phyloP scores from a whole-genome alignment of 2,888 invertebrate species.

The Idaea biselata region DNA sequence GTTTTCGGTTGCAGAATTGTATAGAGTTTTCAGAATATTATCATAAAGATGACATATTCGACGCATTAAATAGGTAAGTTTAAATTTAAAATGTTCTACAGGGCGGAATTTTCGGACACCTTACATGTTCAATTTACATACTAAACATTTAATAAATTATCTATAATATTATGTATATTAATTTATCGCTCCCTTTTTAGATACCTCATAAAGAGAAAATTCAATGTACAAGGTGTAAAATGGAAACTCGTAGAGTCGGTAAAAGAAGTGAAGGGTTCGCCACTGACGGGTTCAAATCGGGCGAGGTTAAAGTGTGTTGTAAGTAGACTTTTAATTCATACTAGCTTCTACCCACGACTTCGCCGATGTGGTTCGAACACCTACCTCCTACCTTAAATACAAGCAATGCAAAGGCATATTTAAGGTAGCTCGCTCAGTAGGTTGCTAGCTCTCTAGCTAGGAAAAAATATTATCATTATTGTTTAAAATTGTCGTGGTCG shows the following conservation, averaged over 20 bases:
- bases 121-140: too few relatives aligned
- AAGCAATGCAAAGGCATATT: too few relatives aligned
- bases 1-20: slow-evolving; percentile 65
- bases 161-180: not conserved
- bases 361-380: too few relatives aligned
- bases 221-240: not conserved
- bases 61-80: slow-evolving; percentile 67
- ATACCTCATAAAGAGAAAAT: not conserved
- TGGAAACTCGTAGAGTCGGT: not conserved
- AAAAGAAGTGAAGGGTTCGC: not conserved
- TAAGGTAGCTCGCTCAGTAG: too few relatives aligned
- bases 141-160: too few relatives aligned
- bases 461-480: too few relatives aligned
- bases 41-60: slow-evolving; percentile 47
- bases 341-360: too few relatives aligned
- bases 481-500: too few relatives aligned
- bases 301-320: not conserved
- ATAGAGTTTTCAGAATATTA: slow-evolving; percentile 52
- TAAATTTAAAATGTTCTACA: not conserved
- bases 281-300: not conserved
- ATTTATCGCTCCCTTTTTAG: not conserved
- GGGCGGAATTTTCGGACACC: too few relatives aligned
- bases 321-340: not conserved
- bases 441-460: too few relatives aligned
- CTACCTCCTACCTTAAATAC: too few relatives aligned